Percentiles rank a stretch among this genome's conserved stretches.
These are phyloP conservation scores for Adineta ricciae DNA, from an alignment of 2,888 invertebrate species.

Conservation along the genomic window DNA sequence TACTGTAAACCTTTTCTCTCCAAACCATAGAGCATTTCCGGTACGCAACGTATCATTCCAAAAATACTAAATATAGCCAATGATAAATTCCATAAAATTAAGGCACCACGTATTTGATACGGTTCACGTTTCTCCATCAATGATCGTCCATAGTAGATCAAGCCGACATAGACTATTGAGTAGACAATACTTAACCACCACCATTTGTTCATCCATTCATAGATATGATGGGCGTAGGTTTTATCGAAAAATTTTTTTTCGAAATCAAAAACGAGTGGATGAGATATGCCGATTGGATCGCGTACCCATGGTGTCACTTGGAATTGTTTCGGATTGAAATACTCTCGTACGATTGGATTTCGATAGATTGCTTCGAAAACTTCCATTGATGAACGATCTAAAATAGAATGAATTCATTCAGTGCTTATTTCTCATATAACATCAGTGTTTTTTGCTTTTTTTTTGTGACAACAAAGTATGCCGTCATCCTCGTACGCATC, in stretches of 20 bases:
- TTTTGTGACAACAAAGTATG: background rate
- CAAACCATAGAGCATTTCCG: constrained; percentile 34
- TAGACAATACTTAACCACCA: constrained; percentile 31
- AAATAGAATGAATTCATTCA: background rate
- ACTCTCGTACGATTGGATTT: background rate
- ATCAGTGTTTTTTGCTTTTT: background rate
- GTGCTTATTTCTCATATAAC: background rate
- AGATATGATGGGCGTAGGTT: constrained; percentile 17
- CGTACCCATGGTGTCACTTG: background rate
- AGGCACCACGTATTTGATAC: constrained; percentile 29
- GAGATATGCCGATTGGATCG: background rate
- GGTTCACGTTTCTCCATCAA: constrained; percentile 33
- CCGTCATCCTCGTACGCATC: background rate
- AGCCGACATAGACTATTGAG: constrained; percentile 18
- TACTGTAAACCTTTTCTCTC: constrained; percentile 28
- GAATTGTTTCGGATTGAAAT: background rate
- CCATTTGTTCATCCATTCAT: constrained; percentile 31
- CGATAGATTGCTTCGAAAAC: background rate
- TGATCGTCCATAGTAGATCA: constrained; percentile 23
- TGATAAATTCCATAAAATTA: constrained; percentile 34
- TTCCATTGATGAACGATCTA: background rate
- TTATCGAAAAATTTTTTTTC: constrained; percentile 23
- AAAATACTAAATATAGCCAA: constrained; percentile 34
- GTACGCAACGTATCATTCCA: constrained; percentile 34
- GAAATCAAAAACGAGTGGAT: constrained; percentile 29